phyloP scores from a whole-genome alignment of 2,888 invertebrate species.

The Scaptomyza cyrtandrae region DNA sequence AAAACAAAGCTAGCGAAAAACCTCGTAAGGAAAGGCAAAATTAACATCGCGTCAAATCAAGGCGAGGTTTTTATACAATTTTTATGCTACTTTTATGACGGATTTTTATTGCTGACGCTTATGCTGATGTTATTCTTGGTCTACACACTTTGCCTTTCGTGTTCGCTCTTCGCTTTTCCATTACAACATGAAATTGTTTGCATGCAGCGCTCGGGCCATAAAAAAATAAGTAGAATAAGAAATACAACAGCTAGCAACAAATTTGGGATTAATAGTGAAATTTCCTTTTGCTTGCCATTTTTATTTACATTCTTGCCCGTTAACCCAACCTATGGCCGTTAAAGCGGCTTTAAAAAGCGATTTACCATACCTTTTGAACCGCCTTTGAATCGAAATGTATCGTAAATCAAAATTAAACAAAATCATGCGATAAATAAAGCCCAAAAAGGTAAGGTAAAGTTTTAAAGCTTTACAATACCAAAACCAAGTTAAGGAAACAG shows the following conservation, averaged over 20 bases:
- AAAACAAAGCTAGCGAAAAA: slow-evolving; percentile 30
- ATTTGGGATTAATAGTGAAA: slow-evolving; percentile 65
- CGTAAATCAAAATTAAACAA: slow-evolving; percentile 51
- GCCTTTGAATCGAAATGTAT: slow-evolving; percentile 22
- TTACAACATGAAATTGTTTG: slow-evolving; percentile 66
- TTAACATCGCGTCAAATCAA: slow-evolving; percentile 76
- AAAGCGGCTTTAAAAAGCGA: slow-evolving; percentile 41
- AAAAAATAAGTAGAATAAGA: slow-evolving; percentile 39
- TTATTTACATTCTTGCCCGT: slow-evolving; percentile 1
- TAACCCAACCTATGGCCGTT: slow-evolving; percentile 12
- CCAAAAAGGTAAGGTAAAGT: background rate
- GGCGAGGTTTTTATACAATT: slow-evolving; percentile 58
- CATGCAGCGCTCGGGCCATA: slow-evolving; percentile 61
- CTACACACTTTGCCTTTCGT: no score
- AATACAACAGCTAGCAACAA: slow-evolving; percentile 68
- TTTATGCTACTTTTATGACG: slow-evolving; percentile 74
- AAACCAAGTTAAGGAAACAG: no score
- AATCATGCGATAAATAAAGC: slow-evolving; percentile 41
- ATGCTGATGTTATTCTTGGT: slow-evolving; percentile 51
- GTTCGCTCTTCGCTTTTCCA: slow-evolving; percentile 13
- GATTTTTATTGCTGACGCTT: slow-evolving; percentile 70
- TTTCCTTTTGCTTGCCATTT: background rate
- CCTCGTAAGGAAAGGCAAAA: slow-evolving; percentile 44
- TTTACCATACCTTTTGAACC: slow-evolving; percentile 56
- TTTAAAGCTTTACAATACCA: no score